Percentiles rank a stretch among this genome's conserved stretches.
Evolutionary conservation across 2,888 invertebrate genomes (phyloP).

Genomic region (Cerastoderma edule): DNA sequence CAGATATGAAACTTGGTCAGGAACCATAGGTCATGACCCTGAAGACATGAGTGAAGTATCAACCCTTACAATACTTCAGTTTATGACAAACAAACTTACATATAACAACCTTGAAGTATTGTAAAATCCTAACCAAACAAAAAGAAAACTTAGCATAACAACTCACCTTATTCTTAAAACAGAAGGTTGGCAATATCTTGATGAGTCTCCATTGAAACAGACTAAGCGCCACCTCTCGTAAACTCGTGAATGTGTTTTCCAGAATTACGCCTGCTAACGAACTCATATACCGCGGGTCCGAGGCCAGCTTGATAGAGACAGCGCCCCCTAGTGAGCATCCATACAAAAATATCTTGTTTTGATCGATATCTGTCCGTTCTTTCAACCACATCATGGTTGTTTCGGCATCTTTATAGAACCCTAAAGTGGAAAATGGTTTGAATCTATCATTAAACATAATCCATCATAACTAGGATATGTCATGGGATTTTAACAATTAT

Average conservation of each 20-base stretch:
- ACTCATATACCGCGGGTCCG: constrained; percentile 89
- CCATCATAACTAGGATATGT: too few relatives aligned
- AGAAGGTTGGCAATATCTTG: constrained; percentile 91
- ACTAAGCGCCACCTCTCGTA: constrained; percentile 95
- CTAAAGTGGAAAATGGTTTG: too few relatives aligned
- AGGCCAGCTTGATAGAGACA: constrained; percentile 94
- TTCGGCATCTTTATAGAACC: constrained; percentile 94
- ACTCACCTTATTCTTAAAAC: constrained; percentile 95
- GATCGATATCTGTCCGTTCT: constrained; percentile 92
- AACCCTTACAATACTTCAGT: too few relatives aligned
- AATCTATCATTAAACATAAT: too few relatives aligned
- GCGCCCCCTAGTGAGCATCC: constrained; percentile 96
- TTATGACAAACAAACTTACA: too few relatives aligned
- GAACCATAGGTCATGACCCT: too few relatives aligned
- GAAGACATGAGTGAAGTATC: too few relatives aligned
- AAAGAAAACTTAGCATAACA: neutral
- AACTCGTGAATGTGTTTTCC: constrained; percentile 97
- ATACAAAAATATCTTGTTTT: constrained; percentile 93
- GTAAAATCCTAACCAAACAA: too few relatives aligned
- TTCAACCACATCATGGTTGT: constrained; percentile 93
- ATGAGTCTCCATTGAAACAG: constrained; percentile 89
- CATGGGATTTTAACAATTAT: too few relatives aligned
- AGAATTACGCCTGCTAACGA: constrained; percentile 94
- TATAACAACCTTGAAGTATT: too few relatives aligned
- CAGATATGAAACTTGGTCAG: too few relatives aligned